Evolutionary conservation across 2,888 invertebrate genomes (phyloP), one percentile per base, ranked within the genome.

Genomic region (Drosophila atripex): DNA sequence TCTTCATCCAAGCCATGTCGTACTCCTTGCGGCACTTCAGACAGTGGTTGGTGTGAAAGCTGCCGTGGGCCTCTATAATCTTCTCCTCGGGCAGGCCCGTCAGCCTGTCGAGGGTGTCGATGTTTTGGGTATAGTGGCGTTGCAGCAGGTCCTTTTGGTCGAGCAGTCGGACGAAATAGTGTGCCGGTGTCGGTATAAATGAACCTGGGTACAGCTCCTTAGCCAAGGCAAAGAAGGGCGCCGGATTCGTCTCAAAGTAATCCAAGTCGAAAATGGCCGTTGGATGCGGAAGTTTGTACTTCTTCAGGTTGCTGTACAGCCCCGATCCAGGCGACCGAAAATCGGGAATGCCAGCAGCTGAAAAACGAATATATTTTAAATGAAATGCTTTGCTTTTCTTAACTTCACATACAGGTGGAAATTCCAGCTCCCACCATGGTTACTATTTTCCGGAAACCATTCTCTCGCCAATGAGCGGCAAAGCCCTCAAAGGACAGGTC

Each of bases 351-450:
- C 99, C 99, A 58, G 91, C 91, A 60, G 91, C 91, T 91, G 32
- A 21, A 5, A 28, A 51, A 25, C 0, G 1, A 6, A 12, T 9
- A 30, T 0, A 1, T 2, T 3, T 3, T 12, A 18, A 21, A 21
- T 2, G 3, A n/a, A 7, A 45, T 8, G 14, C 16, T 18, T 0
- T 1, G 2, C 8, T 16, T 18, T 7, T 8, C 6, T 3, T 70
- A 18, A 14, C 7, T 12, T 21, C 43, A 93, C 95, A 94, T 93
- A 97, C 97, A 96, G 49, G 99, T 99, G 2, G 98, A 98, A 88
- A 99, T 98, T 53, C 99, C 99, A 78, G 99, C 99, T 69, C 99
- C 99, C 68, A 97, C 96, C 94, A 99, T 95, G 0, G 97, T 97
- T 61, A 99, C 95, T 59, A 99, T 94, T 83, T 97, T 97, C 90